Conservation (phyloP, 2,888 invertebrate species). For the Stegana nigrithorax region DNA sequence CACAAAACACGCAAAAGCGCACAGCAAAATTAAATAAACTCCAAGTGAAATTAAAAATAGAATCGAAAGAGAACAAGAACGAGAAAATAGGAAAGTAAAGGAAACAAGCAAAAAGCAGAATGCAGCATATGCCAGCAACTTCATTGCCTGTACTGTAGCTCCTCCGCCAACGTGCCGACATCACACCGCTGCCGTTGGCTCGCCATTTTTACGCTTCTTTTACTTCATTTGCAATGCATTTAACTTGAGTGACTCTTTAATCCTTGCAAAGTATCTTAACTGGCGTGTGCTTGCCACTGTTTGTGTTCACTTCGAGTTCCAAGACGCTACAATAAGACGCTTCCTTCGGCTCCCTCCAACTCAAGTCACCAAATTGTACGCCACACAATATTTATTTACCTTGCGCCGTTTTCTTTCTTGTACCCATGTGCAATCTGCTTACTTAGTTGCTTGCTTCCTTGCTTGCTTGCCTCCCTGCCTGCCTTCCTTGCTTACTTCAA, state of each 20-base stretch:
- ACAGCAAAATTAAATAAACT: conserved; percentile 64
- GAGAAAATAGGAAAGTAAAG: too few relatives aligned
- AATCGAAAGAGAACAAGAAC: conserved; percentile 15
- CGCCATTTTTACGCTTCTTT: conserved; percentile 61
- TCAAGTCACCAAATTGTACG: conserved; percentile 42
- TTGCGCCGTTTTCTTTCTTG: conserved; percentile 52
- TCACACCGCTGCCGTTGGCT: conserved; percentile 42
- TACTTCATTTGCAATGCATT: conserved; percentile 65
- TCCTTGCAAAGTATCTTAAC: conserved; percentile 63
- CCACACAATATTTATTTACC: conserved; percentile 63
- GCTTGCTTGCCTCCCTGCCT: conserved; percentile 26
- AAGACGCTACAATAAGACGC: conserved; percentile 22
- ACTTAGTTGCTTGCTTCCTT: conserved; percentile 9
- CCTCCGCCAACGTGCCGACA: conserved; percentile 3
- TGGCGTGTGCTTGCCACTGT: neutral
- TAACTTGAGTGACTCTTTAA: conserved; percentile 68
- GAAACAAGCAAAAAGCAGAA: too few relatives aligned
- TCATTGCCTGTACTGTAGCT: neutral
- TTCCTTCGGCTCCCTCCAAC: conserved; percentile 33
- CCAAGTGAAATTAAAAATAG: conserved; percentile 56
- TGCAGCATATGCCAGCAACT: too few relatives aligned
- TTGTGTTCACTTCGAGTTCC: conserved; percentile 7
- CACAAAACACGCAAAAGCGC: conserved; percentile 46
- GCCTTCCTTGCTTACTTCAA: too few relatives aligned
- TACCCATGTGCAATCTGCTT: conserved; percentile 50